These are phyloP conservation scores for Benthosema pterotum DNA, from an alignment of 2,797 vertebrate species.

Conservation along the genomic window DNA sequence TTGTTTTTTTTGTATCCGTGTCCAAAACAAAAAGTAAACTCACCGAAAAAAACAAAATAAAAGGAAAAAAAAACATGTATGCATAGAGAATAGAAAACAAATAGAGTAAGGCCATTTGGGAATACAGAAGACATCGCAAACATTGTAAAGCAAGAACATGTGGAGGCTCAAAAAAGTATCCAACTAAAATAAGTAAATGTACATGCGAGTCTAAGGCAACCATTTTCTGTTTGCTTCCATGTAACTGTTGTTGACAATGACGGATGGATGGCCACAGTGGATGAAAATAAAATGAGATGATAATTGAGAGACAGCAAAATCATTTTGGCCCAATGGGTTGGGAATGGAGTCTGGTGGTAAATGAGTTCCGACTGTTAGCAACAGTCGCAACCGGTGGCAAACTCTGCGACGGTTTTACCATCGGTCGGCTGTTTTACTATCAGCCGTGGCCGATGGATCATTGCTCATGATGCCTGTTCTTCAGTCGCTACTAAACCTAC, in stretches of 20 bases:
- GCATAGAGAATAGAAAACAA: constrained; percentile 82
- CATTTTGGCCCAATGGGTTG: too few species aligned
- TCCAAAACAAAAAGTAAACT: constrained; percentile 25
- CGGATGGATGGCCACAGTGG: constrained; percentile 39
- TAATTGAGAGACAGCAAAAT: too few species aligned
- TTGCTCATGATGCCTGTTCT: too few species aligned
- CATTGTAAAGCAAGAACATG: constrained; percentile 68
- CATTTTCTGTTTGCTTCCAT: constrained; percentile 72
- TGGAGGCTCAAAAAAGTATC: constrained; percentile 66
- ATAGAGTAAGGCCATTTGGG: constrained; percentile 77
- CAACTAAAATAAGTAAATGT: constrained; percentile 56
- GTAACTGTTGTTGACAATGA: constrained; percentile 55
- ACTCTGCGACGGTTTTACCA: too few species aligned
- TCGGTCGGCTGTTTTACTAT: too few species aligned
- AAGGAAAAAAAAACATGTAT: constrained; percentile 70
- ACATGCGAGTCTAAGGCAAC: constrained; percentile 76
- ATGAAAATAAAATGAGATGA: constrained; percentile 42
- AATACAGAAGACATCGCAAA: constrained; percentile 69
- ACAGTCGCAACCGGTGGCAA: too few species aligned
- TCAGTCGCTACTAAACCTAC: too few species aligned
- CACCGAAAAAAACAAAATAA: constrained; percentile 56
- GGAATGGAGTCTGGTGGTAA: too few species aligned
- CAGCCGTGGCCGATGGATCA: too few species aligned
- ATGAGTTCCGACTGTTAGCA: too few species aligned
- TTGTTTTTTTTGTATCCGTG: constrained; percentile 58